Conservation (phyloP, 2,888 invertebrate genomes). For the Mesorhabditis belari region DNA sequence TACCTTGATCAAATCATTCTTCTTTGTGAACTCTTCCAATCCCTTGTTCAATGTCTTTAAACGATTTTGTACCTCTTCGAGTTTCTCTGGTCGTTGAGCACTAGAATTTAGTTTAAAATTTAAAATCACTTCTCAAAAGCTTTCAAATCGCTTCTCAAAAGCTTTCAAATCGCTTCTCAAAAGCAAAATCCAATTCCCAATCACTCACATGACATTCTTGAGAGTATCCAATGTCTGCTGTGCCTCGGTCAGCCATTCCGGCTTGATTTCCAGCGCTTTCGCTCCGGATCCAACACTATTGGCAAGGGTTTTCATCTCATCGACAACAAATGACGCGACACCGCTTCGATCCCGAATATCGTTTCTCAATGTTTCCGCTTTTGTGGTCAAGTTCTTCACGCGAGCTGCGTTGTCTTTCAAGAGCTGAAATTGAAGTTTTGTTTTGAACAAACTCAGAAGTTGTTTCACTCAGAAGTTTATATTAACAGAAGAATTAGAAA, state of each 20-base stretch:
- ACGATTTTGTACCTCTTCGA: background rate
- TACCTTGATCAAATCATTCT: background rate
- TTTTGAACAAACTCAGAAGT: background rate
- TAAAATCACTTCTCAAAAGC: background rate
- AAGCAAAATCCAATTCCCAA: background rate
- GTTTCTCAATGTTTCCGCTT: constrained; percentile 27
- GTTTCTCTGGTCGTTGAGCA: background rate
- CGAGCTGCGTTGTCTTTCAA: constrained; percentile 3
- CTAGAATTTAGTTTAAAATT: background rate
- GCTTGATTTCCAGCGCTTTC: constrained; percentile 24
- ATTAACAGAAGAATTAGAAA: background rate
- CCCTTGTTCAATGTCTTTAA: background rate
- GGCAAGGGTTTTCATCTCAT: constrained; percentile 8
- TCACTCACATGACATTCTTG: constrained; percentile 10
- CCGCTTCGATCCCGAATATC: constrained; percentile 19
- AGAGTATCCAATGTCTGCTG: constrained; percentile 9
- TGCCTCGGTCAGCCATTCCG: constrained; percentile 17
- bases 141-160: background rate
- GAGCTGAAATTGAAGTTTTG: background rate
- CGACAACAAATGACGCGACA: background rate
- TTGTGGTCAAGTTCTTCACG: constrained; percentile 28
- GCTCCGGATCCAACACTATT: constrained; percentile 22
- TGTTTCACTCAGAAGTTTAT: background rate
- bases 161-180: background rate
- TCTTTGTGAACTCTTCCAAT: background rate